Evolutionary conservation across 2,797 vertebrate genomes (phyloP).

Genomic region (Sebastes melanostomus): DNA sequence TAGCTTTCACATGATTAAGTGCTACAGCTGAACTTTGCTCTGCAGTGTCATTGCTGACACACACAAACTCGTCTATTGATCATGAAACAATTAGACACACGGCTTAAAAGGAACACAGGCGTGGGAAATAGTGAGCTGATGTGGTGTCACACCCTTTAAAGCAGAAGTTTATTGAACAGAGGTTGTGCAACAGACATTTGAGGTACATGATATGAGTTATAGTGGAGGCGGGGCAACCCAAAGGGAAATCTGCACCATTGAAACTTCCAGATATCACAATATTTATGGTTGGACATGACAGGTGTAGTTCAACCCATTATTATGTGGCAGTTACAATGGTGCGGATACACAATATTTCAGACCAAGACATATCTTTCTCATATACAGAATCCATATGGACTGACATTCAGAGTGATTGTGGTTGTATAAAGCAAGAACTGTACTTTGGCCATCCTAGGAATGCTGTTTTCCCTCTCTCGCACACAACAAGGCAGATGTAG

Average conservation of each 20-base stretch:
- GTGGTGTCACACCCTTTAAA: slow-evolving; percentile 92
- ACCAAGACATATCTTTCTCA: slow-evolving; percentile 48
- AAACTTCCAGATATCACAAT: slow-evolving; percentile 64
- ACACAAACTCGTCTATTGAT: slow-evolving; percentile 56
- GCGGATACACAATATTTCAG: slow-evolving; percentile 41
- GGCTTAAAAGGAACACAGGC: slow-evolving; percentile 79
- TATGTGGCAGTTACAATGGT: slow-evolving; percentile 45
- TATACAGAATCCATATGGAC: slow-evolving; percentile 54
- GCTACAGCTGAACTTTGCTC: slow-evolving; percentile 1
- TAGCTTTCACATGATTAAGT: neutral
- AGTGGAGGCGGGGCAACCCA: slow-evolving; percentile 62
- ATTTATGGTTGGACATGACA: slow-evolving; percentile 55
- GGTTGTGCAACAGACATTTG: slow-evolving; percentile 93
- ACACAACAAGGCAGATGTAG: slow-evolving; percentile 59
- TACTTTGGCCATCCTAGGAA: slow-evolving; percentile 70
- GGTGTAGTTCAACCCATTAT: slow-evolving; percentile 23
- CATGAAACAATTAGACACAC: slow-evolving; percentile 17
- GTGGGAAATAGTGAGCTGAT: slow-evolving; percentile 85
- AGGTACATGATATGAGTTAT: slow-evolving; percentile 90
- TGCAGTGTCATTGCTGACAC: neutral
- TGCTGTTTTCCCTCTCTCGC: slow-evolving; percentile 25
- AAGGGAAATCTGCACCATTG: slow-evolving; percentile 66
- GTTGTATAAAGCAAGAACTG: slow-evolving; percentile 67
- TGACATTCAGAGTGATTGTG: slow-evolving; percentile 65
- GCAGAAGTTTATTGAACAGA: slow-evolving; percentile 90